Conservation (phyloP, 2,797 vertebrate genomes). For the Gallinago nigripennis region DNA sequence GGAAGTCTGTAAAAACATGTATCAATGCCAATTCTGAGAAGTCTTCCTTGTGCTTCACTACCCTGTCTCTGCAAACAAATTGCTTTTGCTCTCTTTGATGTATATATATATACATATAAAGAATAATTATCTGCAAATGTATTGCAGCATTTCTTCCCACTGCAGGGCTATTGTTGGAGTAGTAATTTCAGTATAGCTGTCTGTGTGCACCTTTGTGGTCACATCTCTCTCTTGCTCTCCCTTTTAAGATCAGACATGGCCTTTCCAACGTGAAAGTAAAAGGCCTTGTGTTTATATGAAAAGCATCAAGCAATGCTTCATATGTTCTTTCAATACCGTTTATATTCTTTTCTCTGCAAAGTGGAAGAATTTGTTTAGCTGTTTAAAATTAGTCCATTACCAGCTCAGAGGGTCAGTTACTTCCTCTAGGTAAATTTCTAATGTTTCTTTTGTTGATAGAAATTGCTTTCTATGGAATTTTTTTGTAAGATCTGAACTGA, state of each 20-base stretch:
- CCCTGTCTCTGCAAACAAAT: not conserved
- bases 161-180: not conserved
- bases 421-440: not conserved
- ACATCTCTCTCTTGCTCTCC: not conserved
- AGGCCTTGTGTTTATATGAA: not conserved
- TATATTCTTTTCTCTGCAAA: not conserved
- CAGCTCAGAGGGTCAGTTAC: not conserved
- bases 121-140: not conserved
- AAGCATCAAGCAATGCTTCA: not conserved
- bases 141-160: not conserved
- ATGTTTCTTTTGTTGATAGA: rapidly evolving
- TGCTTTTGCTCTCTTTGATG: not conserved
- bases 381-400: not conserved
- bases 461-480: not conserved
- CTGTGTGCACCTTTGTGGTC: not conserved
- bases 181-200: not conserved
- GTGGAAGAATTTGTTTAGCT: not conserved
- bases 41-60: not conserved
- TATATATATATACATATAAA: not conserved
- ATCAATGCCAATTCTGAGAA: not conserved
- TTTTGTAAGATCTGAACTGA: not conserved
- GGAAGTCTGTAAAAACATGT: not conserved
- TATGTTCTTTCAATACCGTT: not conserved
- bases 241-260: not conserved
- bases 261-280: not conserved